Percentiles rank a stretch among this genome's conserved stretches.
Conservation (phyloP, 2,888 invertebrate genomes). For the Exocentrus adspersus region DNA sequence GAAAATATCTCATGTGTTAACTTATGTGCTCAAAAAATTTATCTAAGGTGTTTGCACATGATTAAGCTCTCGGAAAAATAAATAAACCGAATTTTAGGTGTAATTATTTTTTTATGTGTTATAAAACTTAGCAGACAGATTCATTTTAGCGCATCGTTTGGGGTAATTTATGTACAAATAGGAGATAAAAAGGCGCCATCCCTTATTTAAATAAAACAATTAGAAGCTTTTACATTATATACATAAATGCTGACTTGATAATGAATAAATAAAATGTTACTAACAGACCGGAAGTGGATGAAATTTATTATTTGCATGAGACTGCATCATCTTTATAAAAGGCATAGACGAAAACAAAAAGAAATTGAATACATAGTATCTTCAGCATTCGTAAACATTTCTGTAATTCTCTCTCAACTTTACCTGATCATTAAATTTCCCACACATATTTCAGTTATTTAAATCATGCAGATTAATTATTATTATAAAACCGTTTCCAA, state of each 20-base stretch:
- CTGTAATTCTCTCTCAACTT: no score
- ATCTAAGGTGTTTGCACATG: conserved; percentile 23
- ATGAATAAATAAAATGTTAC: no score
- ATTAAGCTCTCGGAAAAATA: conserved; percentile 18
- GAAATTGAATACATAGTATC: no score
- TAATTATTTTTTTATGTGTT: conserved; percentile 19
- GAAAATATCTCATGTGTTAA: conserved; percentile 21
- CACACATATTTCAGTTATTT: neutral
- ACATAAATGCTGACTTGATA: no score
- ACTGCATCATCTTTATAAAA: no score
- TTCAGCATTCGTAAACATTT: no score
- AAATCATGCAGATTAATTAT: neutral
- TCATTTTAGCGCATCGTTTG: conserved; percentile 9
- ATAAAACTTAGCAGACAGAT: conserved; percentile 9
- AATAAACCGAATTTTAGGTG: conserved; percentile 13
- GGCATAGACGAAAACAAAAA: no score
- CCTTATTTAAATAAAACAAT: conserved; percentile 19
- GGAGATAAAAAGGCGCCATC: conserved; percentile 23
- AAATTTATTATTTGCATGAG: no score
- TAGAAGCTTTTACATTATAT: no score
- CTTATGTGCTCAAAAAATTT: conserved; percentile 20
- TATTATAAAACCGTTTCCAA: no score
- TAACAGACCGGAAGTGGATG: no score
- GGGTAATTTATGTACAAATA: conserved; percentile 15
- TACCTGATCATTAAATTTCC: no score